phyloP scores from a whole-genome alignment of 1,140 invertebrate genomes.

The Dendroctonus ponderosae region DNA sequence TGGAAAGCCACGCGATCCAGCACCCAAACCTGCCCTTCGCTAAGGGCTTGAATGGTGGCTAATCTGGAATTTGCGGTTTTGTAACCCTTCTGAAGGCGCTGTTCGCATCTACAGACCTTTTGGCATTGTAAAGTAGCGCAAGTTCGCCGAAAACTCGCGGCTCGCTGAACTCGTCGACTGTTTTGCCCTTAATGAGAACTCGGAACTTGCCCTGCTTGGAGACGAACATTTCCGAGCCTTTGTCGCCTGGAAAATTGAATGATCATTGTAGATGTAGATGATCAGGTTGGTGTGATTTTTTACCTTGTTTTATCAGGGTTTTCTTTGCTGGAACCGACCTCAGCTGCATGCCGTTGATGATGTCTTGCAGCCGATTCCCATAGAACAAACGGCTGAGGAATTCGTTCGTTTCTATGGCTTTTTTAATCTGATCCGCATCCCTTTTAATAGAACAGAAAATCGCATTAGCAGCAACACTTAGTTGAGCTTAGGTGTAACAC shows the following conservation, averaged over 20 bases:
- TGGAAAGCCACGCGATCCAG: conserved; percentile 83
- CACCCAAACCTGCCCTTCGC: conserved; percentile 77
- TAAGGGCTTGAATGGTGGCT: conserved; percentile 37
- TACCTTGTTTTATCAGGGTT: conserved; percentile 40
- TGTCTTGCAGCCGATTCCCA: conserved; percentile 34
- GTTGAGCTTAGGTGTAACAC: not conserved
- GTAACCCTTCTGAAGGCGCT: not conserved
- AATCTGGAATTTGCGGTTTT: conserved; percentile 10
- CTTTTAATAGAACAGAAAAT: conserved; percentile 14
- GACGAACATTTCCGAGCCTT: conserved; percentile 42
- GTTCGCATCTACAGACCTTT: conserved; percentile 17
- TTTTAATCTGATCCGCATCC: conserved; percentile 39
- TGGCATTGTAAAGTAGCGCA: conserved; percentile 42
- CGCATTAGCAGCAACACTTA: not conserved
- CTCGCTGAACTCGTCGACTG: conserved; percentile 34
- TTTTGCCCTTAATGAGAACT: conserved; percentile 37
- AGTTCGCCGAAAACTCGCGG: conserved; percentile 42
- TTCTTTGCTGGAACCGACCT: conserved; percentile 34
- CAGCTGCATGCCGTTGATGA: conserved; percentile 41
- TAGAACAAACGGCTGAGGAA: conserved; percentile 41
- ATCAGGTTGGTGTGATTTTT: no score
- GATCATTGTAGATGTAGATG: no score
- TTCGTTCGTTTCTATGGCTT: conserved; percentile 41
- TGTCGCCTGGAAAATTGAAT: conserved; percentile 30
- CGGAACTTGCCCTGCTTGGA: conserved; percentile 37